Conservation (phyloP, 2,888 invertebrate species). For the Drosophila ochracea region DNA sequence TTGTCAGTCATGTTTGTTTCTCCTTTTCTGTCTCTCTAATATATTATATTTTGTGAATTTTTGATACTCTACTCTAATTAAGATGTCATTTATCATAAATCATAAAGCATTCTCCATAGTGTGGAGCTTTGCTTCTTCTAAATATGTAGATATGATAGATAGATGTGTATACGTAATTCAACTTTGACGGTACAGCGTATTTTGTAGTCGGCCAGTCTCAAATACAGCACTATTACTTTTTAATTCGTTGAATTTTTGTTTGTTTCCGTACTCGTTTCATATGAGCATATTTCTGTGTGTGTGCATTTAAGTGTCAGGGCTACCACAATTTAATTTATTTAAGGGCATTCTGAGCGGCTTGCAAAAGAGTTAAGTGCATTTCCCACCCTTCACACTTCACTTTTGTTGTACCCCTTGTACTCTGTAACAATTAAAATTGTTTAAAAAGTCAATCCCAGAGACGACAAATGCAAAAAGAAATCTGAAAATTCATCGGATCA, state of each 20-base stretch:
- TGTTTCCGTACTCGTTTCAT: constrained; percentile 6
- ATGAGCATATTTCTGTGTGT: neutral
- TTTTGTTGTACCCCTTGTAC: constrained; percentile 1
- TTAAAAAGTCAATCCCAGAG: neutral
- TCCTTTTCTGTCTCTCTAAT: constrained; percentile 1
- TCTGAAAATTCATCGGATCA: neutral
- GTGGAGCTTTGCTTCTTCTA: neutral
- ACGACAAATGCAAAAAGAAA: too few species aligned
- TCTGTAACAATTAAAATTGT: neutral
- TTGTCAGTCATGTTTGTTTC: constrained; percentile 48
- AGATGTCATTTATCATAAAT: neutral
- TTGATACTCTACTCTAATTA: neutral
- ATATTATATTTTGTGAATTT: neutral
- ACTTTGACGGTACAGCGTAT: neutral
- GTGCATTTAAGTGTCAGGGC: constrained; percentile 69
- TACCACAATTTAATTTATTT: constrained; percentile 78
- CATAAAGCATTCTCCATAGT: neutral
- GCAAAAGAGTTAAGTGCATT: constrained; percentile 75
- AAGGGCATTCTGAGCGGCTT: constrained; percentile 61
- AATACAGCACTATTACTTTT: neutral
- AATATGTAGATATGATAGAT: neutral
- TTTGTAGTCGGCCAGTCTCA: neutral
- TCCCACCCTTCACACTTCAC: constrained; percentile 28
- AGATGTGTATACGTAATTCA: neutral
- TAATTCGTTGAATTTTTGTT: neutral